phyloP scores from a whole-genome alignment of 2,113 vertebrate species.

The Scalopus aquaticus region DNA sequence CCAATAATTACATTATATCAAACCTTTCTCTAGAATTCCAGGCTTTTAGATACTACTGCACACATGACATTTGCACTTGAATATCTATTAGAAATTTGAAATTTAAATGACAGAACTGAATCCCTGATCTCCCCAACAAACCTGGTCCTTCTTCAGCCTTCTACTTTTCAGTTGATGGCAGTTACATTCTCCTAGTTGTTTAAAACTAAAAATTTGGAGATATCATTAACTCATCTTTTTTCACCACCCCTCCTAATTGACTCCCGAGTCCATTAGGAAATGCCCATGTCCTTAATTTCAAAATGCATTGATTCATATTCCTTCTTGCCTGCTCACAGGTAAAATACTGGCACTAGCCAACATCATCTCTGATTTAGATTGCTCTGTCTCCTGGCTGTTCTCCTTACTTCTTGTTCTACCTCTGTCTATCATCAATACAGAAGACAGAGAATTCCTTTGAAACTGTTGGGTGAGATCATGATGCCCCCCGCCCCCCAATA shows the following conservation, averaged over 20 bases:
- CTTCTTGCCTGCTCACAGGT: not conserved
- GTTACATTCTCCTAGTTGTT: not conserved
- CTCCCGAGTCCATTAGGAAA: not conserved
- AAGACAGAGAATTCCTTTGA: not conserved
- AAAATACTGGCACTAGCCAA: not conserved
- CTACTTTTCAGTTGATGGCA: not conserved
- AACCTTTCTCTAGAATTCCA: not conserved
- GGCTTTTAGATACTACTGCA: not conserved
- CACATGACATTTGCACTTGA: not conserved
- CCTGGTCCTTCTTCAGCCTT: not conserved
- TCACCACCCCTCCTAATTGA: not conserved
- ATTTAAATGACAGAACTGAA: not conserved
- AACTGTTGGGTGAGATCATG: not conserved
- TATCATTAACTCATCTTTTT: not conserved
- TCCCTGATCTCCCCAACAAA: not conserved
- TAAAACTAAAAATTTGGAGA: not conserved
- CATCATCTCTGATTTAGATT: not conserved
- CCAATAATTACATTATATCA: not conserved
- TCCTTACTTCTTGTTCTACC: not conserved
- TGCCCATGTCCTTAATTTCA: not conserved
- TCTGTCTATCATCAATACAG: not conserved
- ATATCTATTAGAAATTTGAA: not conserved
- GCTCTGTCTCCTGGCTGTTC: not conserved
- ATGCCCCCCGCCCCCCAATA: not conserved
- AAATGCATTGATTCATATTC: not conserved